Base-by-base conservation (phyloP, 2,888 invertebrate species). In the Marasmarcha lunaedactyla region DNA sequence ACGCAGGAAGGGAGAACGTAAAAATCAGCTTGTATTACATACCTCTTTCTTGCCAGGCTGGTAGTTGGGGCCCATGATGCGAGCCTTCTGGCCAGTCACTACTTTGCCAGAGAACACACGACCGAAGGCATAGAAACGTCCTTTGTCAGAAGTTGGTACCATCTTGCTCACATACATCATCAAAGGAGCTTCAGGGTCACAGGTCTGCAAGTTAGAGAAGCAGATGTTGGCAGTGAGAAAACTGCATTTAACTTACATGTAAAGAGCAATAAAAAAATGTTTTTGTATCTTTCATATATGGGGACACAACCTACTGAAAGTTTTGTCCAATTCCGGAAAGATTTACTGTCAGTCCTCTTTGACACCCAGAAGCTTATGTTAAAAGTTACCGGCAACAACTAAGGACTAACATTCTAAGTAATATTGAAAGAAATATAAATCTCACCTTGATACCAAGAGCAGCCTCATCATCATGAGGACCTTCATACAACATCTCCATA, bases 151-250 rank as follows among this genome's bases (percentile, higher is more conserved):
- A 11, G 99, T 99, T 52, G 99, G 99, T 72, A 99, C 99, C 99
- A 99, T 99, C 86, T 99, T 99, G 37, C 97, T 97, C 53, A 99
- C 89, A 89, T 99, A 99, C 99, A 99, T 99, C 98, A 99, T 99
- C 43, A 99, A 88, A 11, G 98, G 98, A 34, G 93, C 99, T 54
- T 95, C 93, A 10, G 98, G 92, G 79, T 99, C 97, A 69, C 99
- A 99, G 66, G 70, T 92, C 90, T 94, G 53, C 7, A 20, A 2
- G n/a, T n/a, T n/a, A n/a, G n/a, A 30, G 14, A 42, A 39, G 25
- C 37, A 14, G 10, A 1, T 15, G 33, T 36, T 45, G 15, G 15
- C 13, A 10, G 7, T 36, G 10, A 38, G 35, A 36, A 7, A 33
- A 27, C 10, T 37, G 37, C n/a, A 4, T 20, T 10, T 13, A 34